Conservation (phyloP, 1,140 invertebrate genomes). For the Helicoverpa armigera region DNA sequence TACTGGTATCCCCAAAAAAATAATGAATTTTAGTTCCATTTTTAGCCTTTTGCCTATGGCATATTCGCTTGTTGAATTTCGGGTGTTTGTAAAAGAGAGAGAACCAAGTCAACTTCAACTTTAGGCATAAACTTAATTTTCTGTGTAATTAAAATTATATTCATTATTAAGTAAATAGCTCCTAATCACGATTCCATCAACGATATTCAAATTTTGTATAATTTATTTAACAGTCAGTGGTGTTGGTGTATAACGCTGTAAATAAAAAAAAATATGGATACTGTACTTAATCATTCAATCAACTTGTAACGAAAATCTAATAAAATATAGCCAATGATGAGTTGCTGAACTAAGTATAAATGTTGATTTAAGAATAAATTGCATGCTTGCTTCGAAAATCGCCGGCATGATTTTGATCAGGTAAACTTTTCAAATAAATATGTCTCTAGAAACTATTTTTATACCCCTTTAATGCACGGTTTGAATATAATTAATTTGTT, state of each 20-base stretch:
- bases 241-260: too few species aligned
- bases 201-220: too few species aligned
- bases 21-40: too few species aligned
- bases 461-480: not conserved
- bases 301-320: too few species aligned
- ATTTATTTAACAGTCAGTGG: too few species aligned
- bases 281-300: too few species aligned
- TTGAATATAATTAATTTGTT: not conserved
- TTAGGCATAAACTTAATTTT: not conserved
- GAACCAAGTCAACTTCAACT: not conserved
- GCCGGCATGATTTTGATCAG: constrained; percentile 81
- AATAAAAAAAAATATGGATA: too few species aligned
- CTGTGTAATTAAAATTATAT: not conserved
- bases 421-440: constrained; percentile 53
- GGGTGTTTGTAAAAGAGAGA: too few species aligned
- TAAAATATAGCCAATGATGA: not conserved
- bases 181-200: not conserved
- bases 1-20: too few species aligned
- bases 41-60: too few species aligned
- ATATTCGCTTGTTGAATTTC: too few species aligned
- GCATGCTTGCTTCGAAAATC: constrained; percentile 49
- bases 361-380: not conserved
- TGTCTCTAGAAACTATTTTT: not conserved
- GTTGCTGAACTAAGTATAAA: too few species aligned
- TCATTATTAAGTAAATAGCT: not conserved